These are phyloP conservation scores for Drosophila quinaria DNA, from an alignment of 2,888 invertebrate genomes.

Conservation along the genomic window DNA sequence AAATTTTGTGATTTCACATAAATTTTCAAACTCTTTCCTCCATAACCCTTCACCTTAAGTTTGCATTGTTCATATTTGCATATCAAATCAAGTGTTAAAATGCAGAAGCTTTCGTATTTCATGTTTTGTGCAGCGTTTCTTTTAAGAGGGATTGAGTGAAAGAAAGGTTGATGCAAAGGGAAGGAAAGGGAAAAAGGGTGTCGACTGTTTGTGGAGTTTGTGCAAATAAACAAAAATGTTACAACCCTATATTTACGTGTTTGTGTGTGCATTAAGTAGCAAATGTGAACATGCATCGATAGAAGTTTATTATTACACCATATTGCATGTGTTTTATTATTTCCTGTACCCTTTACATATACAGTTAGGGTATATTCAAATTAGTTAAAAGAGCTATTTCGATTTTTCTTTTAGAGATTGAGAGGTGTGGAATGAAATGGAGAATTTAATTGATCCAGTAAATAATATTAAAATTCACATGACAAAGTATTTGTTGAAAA, in stretches of 20 bases:
- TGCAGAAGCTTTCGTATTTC: constrained; percentile 52
- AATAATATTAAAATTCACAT: too few relatives aligned
- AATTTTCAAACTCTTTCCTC: constrained; percentile 35
- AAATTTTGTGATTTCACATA: constrained; percentile 73
- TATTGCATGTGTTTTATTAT: background rate
- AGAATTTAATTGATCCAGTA: too few relatives aligned
- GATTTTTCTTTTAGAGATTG: too few relatives aligned
- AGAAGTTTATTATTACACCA: background rate
- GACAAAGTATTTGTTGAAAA: too few relatives aligned
- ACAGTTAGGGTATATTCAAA: background rate
- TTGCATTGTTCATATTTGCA: constrained; percentile 71
- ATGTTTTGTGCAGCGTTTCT: constrained; percentile 48
- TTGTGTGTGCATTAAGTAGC: constrained; percentile 1
- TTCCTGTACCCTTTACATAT: background rate
- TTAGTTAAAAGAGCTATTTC: background rate
- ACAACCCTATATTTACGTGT: constrained; percentile 12
- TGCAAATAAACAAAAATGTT: constrained; percentile 21
- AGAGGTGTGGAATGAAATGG: too few relatives aligned
- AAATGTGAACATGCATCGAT: constrained; percentile 4
- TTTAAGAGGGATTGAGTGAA: constrained; percentile 22
- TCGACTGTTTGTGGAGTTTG: constrained; percentile 22
- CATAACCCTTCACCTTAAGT: constrained; percentile 6
- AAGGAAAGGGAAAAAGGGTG: background rate
- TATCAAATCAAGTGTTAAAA: constrained; percentile 79
- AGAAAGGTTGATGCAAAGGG: background rate